Base-by-base conservation (phyloP, 2,113 vertebrate species). In the Hassar affinis region DNA sequence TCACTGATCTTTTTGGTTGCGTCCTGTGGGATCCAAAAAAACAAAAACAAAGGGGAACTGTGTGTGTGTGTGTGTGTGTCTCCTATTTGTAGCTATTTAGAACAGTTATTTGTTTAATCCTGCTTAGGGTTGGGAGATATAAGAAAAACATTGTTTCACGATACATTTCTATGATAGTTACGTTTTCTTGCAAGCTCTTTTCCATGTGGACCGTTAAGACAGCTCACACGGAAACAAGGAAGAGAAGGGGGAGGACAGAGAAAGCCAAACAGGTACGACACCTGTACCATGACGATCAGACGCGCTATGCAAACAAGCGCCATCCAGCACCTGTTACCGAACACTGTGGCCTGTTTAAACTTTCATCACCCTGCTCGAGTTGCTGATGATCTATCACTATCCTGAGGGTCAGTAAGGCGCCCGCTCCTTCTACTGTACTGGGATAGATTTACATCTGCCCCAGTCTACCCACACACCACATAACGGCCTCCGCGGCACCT, bases 301-400 rank as follows among this genome's bases (percentile, higher is more conserved):
- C 51, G 56, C 76, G 57, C 30, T 15, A 80, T 74, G 62, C 81
- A 69, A 82, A 87, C 68, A 75, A 81, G 68, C 52, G 42, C 25
- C 6, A 5, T 20, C 69, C 30, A 79, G 84, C 80, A 84, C 77
- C 72, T 76, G 84, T 87, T 52, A 88, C 84, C 27, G 47, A 64
- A 62, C 74, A 56, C 74, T 38, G 76, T 27, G n/a, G 79, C 27
- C 79, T 51, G 74, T 57, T 85, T 87, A 88, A 89, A 85, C 52
- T 87, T 87, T 89, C 56, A 89, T 79, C 59, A 45, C 62, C 62
- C 45, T 74, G 75, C 78, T 85, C 79, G 49, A 61, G 81, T 75
- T 86, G 64, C 82, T 71, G 14, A 22, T 9, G 59, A 83, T 82
- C 35, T 17, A 64, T 49, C 57, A 22, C 20, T 38, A 69, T 51